Base-by-base conservation (phyloP, 2,888 invertebrate species). In the Lycaena phlaeas region DNA sequence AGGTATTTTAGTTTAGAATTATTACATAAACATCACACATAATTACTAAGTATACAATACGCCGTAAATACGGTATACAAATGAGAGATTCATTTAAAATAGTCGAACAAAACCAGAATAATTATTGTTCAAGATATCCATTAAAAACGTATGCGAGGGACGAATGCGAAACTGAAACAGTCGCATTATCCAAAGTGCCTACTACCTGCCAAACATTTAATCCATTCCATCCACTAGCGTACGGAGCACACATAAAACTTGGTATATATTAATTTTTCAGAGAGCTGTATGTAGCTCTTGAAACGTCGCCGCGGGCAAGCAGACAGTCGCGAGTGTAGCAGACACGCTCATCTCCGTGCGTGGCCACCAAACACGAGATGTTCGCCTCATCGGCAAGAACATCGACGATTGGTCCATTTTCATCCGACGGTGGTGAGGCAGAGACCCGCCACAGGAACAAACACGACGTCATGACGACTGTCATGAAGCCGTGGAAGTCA, bases 191-290 rank as follows among this genome's bases (percentile, higher is more conserved):
- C 45, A 45, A 44, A 51, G 51, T 49, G 53, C 53, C 42, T 37
- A 40, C 40, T 51, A 53, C 49, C 53, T 52, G 55, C 53, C 52
- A 49, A 57, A 57, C 54, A 48, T 51, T 46, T 53, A 51, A 50
- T 50, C 48, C 53, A 49, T 50, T 46, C 46, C 43, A 45, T 47
- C 40, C 46, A 47, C 39, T 41, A 45, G 28, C 43, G 41, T 40
- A 45, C 50, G 43, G 41, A 49, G 49, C 49, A 42, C 43, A 47
- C 46, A 56, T 54, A 57, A 58, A 57, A 54, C 56, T 54, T 49
- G 50, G 48, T 59, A 54, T 68, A 65, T 72, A 76, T 77, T 71
- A 72, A 71, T 77, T 73, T 76, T 74, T 73, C 75, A 74, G 66
- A 61, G 62, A 59, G 64, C 61, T 59, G 57, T 54, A 57, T 56